phyloP scores from a whole-genome alignment of 1,140 invertebrate species.

The Portunus trituberculatus region DNA sequence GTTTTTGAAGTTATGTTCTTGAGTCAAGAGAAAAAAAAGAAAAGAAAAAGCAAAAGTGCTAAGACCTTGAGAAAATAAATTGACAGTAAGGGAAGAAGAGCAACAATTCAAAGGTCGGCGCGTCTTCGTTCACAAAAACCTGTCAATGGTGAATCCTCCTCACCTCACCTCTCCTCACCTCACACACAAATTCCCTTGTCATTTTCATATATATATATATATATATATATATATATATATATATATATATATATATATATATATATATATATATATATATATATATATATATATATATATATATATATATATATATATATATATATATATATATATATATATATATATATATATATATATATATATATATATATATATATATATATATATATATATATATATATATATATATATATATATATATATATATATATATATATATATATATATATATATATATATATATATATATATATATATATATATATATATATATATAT shows the following conservation, averaged over 20 bases:
- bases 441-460: too few relatives aligned
- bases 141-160: not conserved
- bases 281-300: conserved; percentile 41
- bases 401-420: conserved; percentile 29
- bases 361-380: conserved; percentile 43
- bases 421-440: too few relatives aligned
- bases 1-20: too few relatives aligned
- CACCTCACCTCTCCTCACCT: not conserved
- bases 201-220: conserved; percentile 28
- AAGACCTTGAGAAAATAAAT: too few relatives aligned
- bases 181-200: too few relatives aligned
- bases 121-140: not conserved
- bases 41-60: too few relatives aligned
- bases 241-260: conserved; percentile 43
- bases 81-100: too few relatives aligned
- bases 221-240: conserved; percentile 43
- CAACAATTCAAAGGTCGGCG: not conserved
- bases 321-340: conserved; percentile 43
- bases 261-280: conserved; percentile 43
- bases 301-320: conserved; percentile 41
- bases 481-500: too few relatives aligned
- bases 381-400: conserved; percentile 39
- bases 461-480: too few relatives aligned
- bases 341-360: conserved; percentile 43
- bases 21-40: too few relatives aligned